These are phyloP conservation scores for Hoplodrina blanda DNA, from an alignment of 2,888 invertebrate genomes.

Conservation along the genomic window DNA sequence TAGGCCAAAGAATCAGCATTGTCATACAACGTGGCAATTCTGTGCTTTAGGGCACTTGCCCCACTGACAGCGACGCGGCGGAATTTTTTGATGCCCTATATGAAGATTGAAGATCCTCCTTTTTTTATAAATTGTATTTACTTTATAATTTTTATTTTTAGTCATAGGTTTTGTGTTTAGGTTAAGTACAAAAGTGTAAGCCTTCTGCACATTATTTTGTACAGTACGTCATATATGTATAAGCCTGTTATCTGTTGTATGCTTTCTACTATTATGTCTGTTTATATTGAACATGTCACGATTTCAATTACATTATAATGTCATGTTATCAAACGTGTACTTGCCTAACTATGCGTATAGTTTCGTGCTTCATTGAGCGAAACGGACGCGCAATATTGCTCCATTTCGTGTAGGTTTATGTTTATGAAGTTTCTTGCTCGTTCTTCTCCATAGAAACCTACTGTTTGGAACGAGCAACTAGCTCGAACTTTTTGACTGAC, in stretches of 20 bases:
- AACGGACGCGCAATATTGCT: constrained; percentile 4
- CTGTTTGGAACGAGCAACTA: too few relatives aligned
- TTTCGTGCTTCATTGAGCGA: constrained; percentile 32
- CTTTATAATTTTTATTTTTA: too few relatives aligned
- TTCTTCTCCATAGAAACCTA: too few relatives aligned
- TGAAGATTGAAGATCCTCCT: too few relatives aligned
- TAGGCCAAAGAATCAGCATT: too few relatives aligned
- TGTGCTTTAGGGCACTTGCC: too few relatives aligned
- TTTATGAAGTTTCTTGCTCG: not conserved
- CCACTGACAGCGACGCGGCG: too few relatives aligned
- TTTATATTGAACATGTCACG: constrained; percentile 40
- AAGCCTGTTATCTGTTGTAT: constrained; percentile 39
- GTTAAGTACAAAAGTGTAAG: not conserved
- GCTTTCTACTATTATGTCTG: constrained; percentile 32
- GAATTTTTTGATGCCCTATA: too few relatives aligned
- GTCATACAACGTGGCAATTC: too few relatives aligned
- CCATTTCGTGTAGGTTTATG: not conserved
- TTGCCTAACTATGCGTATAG: constrained; percentile 23
- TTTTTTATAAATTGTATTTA: too few relatives aligned
- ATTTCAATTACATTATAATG: constrained; percentile 51
- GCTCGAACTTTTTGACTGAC: too few relatives aligned
- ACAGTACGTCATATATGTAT: not conserved
- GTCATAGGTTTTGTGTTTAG: too few relatives aligned
- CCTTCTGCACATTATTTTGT: constrained; percentile 17
- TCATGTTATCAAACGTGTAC: constrained; percentile 33